Base-by-base conservation (phyloP, 2,888 invertebrate species). In the Epinotia ramella region DNA sequence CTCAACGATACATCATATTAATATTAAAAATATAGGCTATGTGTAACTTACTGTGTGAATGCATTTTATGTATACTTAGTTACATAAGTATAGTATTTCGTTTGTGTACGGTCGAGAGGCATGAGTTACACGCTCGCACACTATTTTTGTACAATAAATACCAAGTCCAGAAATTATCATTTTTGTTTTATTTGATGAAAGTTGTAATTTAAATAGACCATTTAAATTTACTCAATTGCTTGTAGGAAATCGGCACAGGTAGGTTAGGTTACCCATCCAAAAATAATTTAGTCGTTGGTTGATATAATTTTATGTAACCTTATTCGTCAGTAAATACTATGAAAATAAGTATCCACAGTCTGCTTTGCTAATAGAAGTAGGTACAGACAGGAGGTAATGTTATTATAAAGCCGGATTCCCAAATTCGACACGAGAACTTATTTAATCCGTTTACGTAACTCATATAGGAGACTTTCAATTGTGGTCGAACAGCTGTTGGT, bases 71-170 rank as follows among this genome's bases (percentile, higher is more conserved):
- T 89, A 91, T 91, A 77, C 65, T 88, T 89, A 89, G 86, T 86
- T 81, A 87, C 82, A 84, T 91, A 91, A 89, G 85, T 90, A 91
- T 90, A 89, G 89, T 83, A 89, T 88, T 91, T 92, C 91, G 93
- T 93, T 92, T 91, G 93, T 94, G 92, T 91, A 90, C 88, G 91
- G 92, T 33, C 90, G 89, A 89, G 91, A 91, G 88, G 88, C 91
- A 92, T 91, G 93, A 91, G 89, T 91, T 91, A 90, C 91, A 90
- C 91, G 91, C 93, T 92, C 93, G 93, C 94, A 93, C 94, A 93
- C 92, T 94, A 94, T 94, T 94, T 94, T 94, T 94, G 92, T 94
- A 94, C 92, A 94, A 94, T 94, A 94, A 76, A 93, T 92, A 93
- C 91, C 91, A 91, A 93, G 94, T 93, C 93, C 92, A 89, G 88